These are phyloP conservation scores for Polymixis lichenea DNA, from an alignment of 2,888 invertebrate species.

Conservation along the genomic window DNA sequence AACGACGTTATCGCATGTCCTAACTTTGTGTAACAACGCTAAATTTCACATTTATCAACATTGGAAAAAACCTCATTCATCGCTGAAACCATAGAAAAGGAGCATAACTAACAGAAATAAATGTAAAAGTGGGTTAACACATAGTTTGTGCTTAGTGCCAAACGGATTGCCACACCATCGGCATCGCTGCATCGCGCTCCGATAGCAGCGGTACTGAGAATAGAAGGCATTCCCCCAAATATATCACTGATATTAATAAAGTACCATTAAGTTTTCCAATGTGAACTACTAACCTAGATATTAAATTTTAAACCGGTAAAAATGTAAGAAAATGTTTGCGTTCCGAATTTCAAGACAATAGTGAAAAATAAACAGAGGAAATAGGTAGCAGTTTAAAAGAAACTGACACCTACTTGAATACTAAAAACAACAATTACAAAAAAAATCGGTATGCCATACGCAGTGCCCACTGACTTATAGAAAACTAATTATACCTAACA, in stretches of 20 bases:
- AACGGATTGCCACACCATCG: slow-evolving; percentile 54
- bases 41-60: slow-evolving; percentile 44
- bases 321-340: background rate
- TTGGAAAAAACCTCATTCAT: slow-evolving; percentile 38
- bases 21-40: slow-evolving; percentile 55
- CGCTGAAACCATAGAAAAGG: slow-evolving; percentile 28
- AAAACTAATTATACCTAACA: background rate
- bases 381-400: background rate
- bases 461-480: background rate
- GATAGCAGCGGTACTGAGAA: slow-evolving; percentile 34
- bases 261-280: slow-evolving; percentile 29
- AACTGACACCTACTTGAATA: background rate
- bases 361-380: slow-evolving; percentile 13
- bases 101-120: slow-evolving; percentile 60
- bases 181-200: slow-evolving; percentile 26
- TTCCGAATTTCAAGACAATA: slow-evolving; percentile 1
- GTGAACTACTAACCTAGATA: slow-evolving; percentile 45
- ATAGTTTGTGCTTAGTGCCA: slow-evolving; percentile 56
- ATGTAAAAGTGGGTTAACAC: slow-evolving; percentile 64
- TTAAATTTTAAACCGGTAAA: slow-evolving; percentile 13
- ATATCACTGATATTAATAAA: slow-evolving; percentile 35
- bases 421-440: slow-evolving; percentile 7
- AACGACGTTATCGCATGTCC: slow-evolving; percentile 76
- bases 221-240: slow-evolving; percentile 41
- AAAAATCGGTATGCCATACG: too few relatives aligned